Conservation (phyloP, 2,113 vertebrate genomes). For the Hiodon tergisus region DNA sequence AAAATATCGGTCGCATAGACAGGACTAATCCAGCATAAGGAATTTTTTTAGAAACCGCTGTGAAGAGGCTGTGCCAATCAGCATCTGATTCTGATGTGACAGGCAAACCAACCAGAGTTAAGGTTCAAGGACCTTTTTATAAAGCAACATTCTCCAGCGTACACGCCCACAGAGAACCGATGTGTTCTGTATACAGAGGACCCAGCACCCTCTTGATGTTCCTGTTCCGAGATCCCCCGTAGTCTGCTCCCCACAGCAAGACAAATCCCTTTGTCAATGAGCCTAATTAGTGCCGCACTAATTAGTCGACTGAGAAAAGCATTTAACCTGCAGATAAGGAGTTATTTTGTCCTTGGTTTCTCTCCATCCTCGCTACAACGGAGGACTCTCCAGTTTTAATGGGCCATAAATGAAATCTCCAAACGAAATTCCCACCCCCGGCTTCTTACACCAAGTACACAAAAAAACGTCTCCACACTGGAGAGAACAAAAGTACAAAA, state of each 20-base stretch:
- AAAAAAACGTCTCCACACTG: not conserved
- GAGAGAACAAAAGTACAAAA: not conserved
- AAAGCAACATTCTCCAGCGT: no score
- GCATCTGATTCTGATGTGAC: no score
- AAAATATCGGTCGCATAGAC: no score
- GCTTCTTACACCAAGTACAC: no score
- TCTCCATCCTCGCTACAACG: not conserved
- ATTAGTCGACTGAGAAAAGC: conserved; percentile 11
- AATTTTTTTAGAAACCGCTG: no score
- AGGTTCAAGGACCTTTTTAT: no score
- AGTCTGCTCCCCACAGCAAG: not conserved
- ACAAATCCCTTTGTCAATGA: not conserved
- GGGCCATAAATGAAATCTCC: not conserved
- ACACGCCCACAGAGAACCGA: no score
- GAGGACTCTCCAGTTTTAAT: not conserved
- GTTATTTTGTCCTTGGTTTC: not conserved
- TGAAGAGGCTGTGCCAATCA: no score
- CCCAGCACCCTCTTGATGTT: not conserved
- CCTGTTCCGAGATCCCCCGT: not conserved
- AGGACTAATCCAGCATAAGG: no score
- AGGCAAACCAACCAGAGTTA: no score
- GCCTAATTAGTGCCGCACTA: conserved; percentile 7
- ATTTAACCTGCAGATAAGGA: conserved; percentile 1
- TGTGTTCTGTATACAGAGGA: no score
- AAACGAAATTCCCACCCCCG: not conserved